A percentile compares a stretch with the other conserved stretches of the same genome.
These are phyloP conservation scores for Echiichthys vipera DNA, from an alignment of 2,797 vertebrate species.

Conservation along the genomic window DNA sequence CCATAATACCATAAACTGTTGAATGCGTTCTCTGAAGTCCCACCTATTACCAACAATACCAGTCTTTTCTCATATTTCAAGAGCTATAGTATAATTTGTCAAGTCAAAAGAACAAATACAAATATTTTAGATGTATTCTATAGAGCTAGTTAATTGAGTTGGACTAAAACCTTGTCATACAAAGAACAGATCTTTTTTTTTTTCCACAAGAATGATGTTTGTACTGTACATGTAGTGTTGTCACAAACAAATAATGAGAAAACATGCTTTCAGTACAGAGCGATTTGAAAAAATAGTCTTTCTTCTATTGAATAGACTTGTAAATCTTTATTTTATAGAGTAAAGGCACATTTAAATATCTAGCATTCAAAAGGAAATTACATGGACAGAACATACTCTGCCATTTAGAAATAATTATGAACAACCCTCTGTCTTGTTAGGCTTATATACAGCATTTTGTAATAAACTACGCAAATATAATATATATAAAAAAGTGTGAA, in stretches of 20 bases:
- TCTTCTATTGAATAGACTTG: not conserved
- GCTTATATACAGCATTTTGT: not conserved
- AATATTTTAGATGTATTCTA: not conserved
- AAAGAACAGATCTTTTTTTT: not conserved
- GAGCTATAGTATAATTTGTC: not conserved
- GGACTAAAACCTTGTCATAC: not conserved
- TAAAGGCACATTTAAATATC: not conserved
- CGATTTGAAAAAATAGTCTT: not conserved
- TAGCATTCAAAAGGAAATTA: not conserved
- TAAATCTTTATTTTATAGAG: not conserved
- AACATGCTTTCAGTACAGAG: too few relatives aligned
- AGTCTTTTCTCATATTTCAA: not conserved
- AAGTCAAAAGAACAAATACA: not conserved
- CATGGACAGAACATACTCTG: not conserved
- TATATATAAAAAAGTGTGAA: not conserved
- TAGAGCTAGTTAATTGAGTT: not conserved
- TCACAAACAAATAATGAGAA: too few relatives aligned
- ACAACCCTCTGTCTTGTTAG: not conserved
- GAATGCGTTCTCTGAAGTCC: not conserved
- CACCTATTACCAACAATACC: not conserved
- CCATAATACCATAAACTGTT: not conserved
- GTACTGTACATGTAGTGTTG: not conserved
- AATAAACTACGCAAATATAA: not conserved
- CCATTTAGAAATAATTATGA: slow-evolving; percentile 15
- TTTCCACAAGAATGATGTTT: not conserved